A percentile compares a stretch with the other conserved stretches of the same genome.
Conservation (phyloP, 1,140 invertebrate species). For the Penaeus japonicus region DNA sequence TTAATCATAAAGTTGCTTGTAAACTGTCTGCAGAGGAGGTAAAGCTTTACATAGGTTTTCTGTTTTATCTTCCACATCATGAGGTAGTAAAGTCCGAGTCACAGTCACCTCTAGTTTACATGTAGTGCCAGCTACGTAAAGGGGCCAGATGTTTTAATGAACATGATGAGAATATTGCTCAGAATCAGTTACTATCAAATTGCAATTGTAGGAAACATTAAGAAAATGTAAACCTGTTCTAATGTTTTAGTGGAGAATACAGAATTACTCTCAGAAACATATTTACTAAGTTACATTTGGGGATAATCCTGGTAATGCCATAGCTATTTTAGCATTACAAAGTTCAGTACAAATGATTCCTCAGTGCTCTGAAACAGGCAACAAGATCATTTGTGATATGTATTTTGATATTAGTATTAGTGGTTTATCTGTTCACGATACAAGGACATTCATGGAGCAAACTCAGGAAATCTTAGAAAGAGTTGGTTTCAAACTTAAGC, state of each 20-base stretch:
- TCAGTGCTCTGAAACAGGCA: no score
- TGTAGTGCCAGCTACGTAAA: constrained; percentile 15
- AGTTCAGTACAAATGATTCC: no score
- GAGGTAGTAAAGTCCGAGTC: constrained; percentile 16
- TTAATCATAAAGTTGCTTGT: no score
- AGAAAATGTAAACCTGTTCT: background rate
- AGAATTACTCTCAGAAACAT: background rate
- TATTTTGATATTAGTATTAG: no score
- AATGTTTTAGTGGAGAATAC: background rate
- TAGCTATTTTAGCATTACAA: constrained; percentile 15
- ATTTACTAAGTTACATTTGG: constrained; percentile 27
- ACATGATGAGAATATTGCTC: constrained; percentile 7
- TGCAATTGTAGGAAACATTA: background rate
- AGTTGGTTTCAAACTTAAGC: constrained; percentile 31
- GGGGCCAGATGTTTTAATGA: background rate
- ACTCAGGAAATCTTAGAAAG: background rate
- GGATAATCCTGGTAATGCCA: constrained; percentile 27
- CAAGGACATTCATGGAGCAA: background rate
- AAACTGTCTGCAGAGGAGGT: no score
- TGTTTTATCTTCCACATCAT: constrained; percentile 18
- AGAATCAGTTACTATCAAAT: background rate
- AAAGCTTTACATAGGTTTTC: background rate
- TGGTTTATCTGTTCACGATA: background rate
- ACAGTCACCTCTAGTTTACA: background rate
- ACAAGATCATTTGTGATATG: no score